A percentile compares a stretch with the other conserved stretches of the same genome.
phyloP scores from a whole-genome alignment of 1,140 invertebrate species.

The Maniola jurtina region DNA sequence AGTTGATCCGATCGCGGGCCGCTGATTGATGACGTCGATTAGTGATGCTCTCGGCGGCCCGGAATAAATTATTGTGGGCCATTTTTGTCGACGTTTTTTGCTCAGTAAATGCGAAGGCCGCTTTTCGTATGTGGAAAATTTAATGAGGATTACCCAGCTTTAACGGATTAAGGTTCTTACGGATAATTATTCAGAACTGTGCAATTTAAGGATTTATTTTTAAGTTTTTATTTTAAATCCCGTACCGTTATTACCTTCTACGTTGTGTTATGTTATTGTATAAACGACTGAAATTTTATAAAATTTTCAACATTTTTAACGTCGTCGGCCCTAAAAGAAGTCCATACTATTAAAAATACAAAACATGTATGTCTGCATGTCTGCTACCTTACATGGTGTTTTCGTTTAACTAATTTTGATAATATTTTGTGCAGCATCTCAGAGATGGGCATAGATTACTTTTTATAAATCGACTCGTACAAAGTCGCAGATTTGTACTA shows the following conservation, averaged over 20 bases:
- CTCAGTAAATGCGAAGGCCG: conserved; percentile 39
- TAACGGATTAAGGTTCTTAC: conserved; percentile 22
- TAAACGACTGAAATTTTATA: too few species aligned
- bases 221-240: conserved; percentile 5
- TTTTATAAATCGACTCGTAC: too few species aligned
- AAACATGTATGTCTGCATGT: neutral
- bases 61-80: conserved; percentile 68
- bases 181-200: conserved; percentile 10
- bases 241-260: neutral
- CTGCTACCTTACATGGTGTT: too few species aligned
- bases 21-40: conserved; percentile 76
- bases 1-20: conserved; percentile 67
- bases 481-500: too few species aligned
- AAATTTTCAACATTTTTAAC: too few species aligned
- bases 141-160: conserved; percentile 38
- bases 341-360: neutral
- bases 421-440: too few species aligned
- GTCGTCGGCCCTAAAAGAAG: too few species aligned
- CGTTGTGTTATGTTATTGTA: too few species aligned
- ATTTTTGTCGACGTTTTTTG: conserved; percentile 48
- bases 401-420: too few species aligned
- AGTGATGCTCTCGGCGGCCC: conserved; percentile 67
- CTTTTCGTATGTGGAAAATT: conserved; percentile 49
- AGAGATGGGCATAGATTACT: too few species aligned
- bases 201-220: conserved; percentile 14